Evolutionary conservation across 2,113 vertebrate genomes (phyloP).

Genomic region (Bujurquina vittata): DNA sequence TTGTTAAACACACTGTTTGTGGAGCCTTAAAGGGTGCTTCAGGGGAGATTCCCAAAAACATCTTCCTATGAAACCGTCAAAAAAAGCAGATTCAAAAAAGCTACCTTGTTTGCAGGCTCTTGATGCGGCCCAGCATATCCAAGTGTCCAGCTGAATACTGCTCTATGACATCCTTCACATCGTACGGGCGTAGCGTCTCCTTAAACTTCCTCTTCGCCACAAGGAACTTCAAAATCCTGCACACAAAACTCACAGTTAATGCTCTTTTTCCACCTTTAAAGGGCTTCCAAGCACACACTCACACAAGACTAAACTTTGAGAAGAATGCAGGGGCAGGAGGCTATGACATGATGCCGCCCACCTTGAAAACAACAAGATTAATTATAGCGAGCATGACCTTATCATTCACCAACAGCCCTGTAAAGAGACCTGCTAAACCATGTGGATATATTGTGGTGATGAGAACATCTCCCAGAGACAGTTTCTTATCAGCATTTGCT

Average conservation of each 20-base stretch:
- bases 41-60: not conserved
- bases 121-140: constrained; percentile 98
- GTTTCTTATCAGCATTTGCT: constrained; percentile 66
- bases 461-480: constrained; percentile 57
- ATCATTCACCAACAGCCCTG: constrained; percentile 66
- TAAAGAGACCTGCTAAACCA: constrained; percentile 53
- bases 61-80: not conserved
- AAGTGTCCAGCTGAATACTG: constrained; percentile 97
- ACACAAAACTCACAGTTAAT: constrained; percentile 27
- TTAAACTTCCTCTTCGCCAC: constrained; percentile 99
- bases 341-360: constrained; percentile 42
- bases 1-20: not conserved
- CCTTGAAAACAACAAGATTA: constrained; percentile 66
- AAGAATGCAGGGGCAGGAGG: constrained; percentile 48
- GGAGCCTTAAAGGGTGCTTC: not conserved
- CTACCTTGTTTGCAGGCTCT: constrained; percentile 92
- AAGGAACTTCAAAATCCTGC: constrained; percentile 96
- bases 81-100: not conserved
- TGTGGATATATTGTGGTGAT: constrained; percentile 46
- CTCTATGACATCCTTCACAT: constrained; percentile 98
- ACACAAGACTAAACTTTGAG: constrained; percentile 51
- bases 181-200: constrained; percentile 94
- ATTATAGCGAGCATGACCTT: constrained; percentile 72
- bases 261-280: constrained; percentile 10
- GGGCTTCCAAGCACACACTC: not conserved